Percentiles rank a stretch among this genome's conserved stretches.
Conservation (phyloP, 2,113 vertebrate species). For the Megaceryle torquata region DNA sequence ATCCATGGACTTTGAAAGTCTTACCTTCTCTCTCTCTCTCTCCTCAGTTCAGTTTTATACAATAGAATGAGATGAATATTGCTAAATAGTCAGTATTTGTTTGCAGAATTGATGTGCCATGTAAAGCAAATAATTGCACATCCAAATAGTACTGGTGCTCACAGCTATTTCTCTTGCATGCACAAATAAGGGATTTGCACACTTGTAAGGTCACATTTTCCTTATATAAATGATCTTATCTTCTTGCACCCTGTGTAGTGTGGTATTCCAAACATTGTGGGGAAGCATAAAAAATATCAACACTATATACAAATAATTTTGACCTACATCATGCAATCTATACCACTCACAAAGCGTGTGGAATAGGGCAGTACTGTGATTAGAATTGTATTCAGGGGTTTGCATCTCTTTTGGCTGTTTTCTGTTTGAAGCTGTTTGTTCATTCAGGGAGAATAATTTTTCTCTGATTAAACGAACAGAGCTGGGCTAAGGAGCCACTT, state of each 20-base stretch:
- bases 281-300: not conserved
- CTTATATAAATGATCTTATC: conserved; percentile 44
- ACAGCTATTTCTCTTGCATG: conserved; percentile 23
- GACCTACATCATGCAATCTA: not conserved
- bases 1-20: not conserved
- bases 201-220: conserved; percentile 30
- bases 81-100: conserved; percentile 29
- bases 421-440: not conserved
- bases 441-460: not conserved
- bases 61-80: conserved; percentile 2
- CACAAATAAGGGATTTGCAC: conserved; percentile 18
- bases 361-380: not conserved
- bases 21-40: not conserved
- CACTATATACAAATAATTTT: not conserved
- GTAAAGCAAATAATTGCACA: conserved; percentile 41
- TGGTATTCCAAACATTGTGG: not conserved
- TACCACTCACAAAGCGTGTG: not conserved
- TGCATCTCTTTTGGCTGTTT: not conserved
- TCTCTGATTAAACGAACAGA: not conserved
- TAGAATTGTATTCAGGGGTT: not conserved
- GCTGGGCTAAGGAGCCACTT: not conserved
- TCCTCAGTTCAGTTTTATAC: not conserved
- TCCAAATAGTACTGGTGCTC: not conserved
- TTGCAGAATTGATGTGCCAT: conserved; percentile 48
- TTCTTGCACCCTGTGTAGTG: not conserved